phyloP scores from a whole-genome alignment of 2,113 vertebrate genomes.

The Rafetus swinhoei region DNA sequence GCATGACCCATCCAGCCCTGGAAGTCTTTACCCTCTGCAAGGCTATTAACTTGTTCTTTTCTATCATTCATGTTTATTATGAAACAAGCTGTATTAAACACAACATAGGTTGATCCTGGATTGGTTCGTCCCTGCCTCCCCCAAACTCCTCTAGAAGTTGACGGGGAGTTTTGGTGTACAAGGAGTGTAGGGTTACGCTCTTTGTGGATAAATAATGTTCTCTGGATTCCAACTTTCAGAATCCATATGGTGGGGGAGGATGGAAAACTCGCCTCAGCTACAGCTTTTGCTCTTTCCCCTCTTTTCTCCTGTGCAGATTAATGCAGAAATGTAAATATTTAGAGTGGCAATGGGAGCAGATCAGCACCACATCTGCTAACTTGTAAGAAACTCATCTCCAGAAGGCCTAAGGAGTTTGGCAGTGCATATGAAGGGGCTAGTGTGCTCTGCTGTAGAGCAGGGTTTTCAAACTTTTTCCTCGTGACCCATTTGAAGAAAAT shows the following conservation, averaged over 20 bases:
- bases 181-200: not conserved
- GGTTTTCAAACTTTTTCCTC: too few relatives aligned
- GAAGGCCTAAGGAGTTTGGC: not conserved
- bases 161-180: not conserved
- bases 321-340: conserved; percentile 4
- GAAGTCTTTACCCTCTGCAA: not conserved
- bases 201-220: not conserved
- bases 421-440: not conserved
- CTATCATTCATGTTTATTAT: not conserved
- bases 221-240: not conserved
- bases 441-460: not conserved
- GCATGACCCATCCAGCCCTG: not conserved
- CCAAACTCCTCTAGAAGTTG: not conserved
- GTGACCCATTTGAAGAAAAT: too few relatives aligned
- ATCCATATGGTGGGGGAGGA: not conserved
- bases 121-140: not conserved
- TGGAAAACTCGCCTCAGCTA: not conserved
- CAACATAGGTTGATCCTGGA: not conserved
- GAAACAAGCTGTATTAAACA: not conserved
- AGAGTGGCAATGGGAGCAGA: not conserved
- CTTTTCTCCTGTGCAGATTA: not conserved
- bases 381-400: not conserved
- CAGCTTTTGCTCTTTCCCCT: not conserved
- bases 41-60: not conserved
- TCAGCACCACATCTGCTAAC: not conserved